Conservation (phyloP, 2,113 vertebrate genomes). For the Genyomyrus donnyi region DNA sequence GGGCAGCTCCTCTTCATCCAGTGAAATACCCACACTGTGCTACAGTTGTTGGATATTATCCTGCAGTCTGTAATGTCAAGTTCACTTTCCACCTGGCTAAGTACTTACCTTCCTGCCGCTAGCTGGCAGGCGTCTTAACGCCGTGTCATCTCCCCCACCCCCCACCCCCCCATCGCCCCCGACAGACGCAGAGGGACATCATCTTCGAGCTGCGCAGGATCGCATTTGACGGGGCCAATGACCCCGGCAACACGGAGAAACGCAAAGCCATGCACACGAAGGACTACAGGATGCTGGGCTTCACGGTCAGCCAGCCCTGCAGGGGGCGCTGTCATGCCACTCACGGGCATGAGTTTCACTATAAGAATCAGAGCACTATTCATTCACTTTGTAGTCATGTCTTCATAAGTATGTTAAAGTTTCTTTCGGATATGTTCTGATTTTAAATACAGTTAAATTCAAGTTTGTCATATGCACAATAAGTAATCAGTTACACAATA, state of each 20-base stretch:
- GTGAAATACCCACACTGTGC: not conserved
- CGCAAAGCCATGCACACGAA: constrained; percentile 93
- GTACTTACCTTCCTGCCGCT: not conserved
- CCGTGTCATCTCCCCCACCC: not conserved
- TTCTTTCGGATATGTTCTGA: not conserved
- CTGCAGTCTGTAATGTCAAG: not conserved
- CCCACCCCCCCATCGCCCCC: not conserved
- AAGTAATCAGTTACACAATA: not conserved
- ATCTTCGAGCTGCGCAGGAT: constrained; percentile 93
- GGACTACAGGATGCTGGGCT: constrained; percentile 98
- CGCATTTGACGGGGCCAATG: constrained; percentile 89
- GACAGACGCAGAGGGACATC: constrained; percentile 85
- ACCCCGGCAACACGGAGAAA: constrained; percentile 81
- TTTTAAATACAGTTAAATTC: not conserved
- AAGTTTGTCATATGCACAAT: not conserved
- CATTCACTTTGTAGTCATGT: not conserved
- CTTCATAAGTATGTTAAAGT: not conserved
- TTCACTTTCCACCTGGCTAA: not conserved
- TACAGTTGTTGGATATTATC: not conserved
- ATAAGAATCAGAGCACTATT: not conserved
- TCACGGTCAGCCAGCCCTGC: constrained; percentile 69
- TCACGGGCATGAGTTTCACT: not conserved
- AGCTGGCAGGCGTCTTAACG: not conserved
- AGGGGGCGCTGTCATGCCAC: not conserved
- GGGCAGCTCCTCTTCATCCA: not conserved